Percentiles rank a stretch among this genome's conserved stretches.
phyloP scores from a whole-genome alignment of 2,113 vertebrate species.

The Ceratotherium simum region DNA sequence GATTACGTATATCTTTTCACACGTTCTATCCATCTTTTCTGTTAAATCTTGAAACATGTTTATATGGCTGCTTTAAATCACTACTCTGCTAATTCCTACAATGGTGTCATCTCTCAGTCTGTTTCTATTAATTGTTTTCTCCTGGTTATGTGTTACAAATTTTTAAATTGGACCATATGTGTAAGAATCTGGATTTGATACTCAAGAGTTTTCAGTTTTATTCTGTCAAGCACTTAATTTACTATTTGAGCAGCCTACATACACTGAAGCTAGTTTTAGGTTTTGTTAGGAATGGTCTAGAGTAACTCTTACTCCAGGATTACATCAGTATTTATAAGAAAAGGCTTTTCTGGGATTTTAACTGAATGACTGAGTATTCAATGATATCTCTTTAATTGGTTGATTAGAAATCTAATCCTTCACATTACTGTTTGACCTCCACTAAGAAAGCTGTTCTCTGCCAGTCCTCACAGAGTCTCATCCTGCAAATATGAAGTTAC shows the following conservation, averaged over 20 bases:
- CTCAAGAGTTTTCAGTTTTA: neutral
- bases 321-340: neutral
- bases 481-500: neutral
- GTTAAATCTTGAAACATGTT: neutral
- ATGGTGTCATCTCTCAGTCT: neutral
- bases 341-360: neutral
- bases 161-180: neutral
- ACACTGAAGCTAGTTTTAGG: neutral
- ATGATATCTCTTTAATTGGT: neutral
- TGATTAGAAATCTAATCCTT: neutral
- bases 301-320: neutral
- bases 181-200: neutral
- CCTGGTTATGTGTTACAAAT: neutral
- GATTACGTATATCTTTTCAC: neutral
- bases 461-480: neutral
- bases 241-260: neutral
- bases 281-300: neutral
- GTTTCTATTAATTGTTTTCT: neutral
- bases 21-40: neutral
- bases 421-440: neutral
- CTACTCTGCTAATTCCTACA: neutral
- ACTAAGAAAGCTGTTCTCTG: neutral
- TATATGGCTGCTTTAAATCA: neutral
- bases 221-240: neutral
- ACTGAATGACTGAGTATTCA: neutral